Conservation (phyloP, 2,113 vertebrate genomes). For the Macaca mulatta region DNA sequence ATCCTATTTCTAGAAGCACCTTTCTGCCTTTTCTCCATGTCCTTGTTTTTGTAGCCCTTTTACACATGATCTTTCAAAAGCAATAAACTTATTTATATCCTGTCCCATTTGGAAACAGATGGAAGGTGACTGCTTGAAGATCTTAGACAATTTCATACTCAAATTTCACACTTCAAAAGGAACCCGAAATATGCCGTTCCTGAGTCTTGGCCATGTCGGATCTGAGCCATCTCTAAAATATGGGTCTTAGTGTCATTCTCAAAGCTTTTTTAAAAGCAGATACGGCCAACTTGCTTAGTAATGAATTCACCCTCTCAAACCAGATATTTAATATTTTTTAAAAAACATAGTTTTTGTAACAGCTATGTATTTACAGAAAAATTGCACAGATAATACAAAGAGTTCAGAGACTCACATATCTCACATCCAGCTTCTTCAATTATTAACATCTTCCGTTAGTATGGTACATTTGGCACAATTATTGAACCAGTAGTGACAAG, state of each 20-base stretch:
- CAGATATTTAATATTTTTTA: not conserved
- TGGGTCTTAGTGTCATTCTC: not conserved
- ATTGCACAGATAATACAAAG: not conserved
- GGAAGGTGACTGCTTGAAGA: not conserved
- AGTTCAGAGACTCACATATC: not conserved
- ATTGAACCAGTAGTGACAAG: not conserved
- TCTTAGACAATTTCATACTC: not conserved
- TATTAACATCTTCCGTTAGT: not conserved
- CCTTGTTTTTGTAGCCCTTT: not conserved
- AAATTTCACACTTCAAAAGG: not conserved
- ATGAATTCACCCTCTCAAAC: not conserved
- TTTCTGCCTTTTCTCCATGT: not conserved
- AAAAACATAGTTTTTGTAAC: not conserved
- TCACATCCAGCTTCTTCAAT: not conserved
- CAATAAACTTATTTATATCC: slow-evolving; percentile 23
- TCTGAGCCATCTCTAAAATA: not conserved
- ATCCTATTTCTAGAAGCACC: slow-evolving; percentile 6
- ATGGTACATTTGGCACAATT: not conserved
- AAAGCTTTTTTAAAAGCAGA: not conserved
- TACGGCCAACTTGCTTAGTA: not conserved
- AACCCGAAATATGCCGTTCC: not conserved
- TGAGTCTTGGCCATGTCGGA: not conserved
- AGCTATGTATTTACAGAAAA: not conserved
- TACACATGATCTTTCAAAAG: slow-evolving; percentile 13
- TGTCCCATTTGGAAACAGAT: not conserved